Conservation (phyloP, 2,113 vertebrate species). For the Calidris pygmaea region DNA sequence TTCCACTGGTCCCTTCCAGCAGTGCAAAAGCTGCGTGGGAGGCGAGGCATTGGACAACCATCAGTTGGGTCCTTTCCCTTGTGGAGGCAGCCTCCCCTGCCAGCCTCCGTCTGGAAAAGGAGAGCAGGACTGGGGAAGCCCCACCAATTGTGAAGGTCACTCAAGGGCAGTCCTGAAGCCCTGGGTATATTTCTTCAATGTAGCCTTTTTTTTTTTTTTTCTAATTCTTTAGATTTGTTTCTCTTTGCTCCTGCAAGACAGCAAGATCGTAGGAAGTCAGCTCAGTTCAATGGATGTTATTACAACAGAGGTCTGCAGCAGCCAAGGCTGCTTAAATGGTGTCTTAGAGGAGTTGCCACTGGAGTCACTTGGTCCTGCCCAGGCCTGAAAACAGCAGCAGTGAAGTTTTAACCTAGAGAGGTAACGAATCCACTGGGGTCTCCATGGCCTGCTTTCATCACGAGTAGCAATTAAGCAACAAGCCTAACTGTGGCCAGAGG, state of each 20-base stretch:
- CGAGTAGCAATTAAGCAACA: background rate
- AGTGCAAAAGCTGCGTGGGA: background rate
- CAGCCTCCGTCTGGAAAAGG: background rate
- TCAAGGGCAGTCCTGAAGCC: background rate
- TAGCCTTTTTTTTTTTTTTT: background rate
- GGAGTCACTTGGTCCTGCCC: background rate
- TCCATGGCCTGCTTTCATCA: background rate
- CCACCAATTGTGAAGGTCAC: background rate
- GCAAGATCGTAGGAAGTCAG: background rate
- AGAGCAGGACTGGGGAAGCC: background rate
- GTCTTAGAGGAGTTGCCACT: background rate
- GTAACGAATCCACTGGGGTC: background rate
- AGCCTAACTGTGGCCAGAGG: background rate
- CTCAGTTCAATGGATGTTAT: background rate
- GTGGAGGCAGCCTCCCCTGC: background rate
- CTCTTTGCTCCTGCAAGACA: background rate
- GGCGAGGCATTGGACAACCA: background rate
- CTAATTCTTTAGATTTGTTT: background rate
- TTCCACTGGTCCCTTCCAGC: background rate
- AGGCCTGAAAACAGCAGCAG: background rate
- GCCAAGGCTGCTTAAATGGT: background rate
- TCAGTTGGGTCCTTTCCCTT: background rate
- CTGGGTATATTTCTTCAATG: background rate
- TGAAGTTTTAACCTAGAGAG: background rate
- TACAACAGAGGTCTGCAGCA: background rate